These are phyloP conservation scores for Ectemnius cavifrons DNA, from an alignment of 2,888 invertebrate genomes.

Conservation along the genomic window DNA sequence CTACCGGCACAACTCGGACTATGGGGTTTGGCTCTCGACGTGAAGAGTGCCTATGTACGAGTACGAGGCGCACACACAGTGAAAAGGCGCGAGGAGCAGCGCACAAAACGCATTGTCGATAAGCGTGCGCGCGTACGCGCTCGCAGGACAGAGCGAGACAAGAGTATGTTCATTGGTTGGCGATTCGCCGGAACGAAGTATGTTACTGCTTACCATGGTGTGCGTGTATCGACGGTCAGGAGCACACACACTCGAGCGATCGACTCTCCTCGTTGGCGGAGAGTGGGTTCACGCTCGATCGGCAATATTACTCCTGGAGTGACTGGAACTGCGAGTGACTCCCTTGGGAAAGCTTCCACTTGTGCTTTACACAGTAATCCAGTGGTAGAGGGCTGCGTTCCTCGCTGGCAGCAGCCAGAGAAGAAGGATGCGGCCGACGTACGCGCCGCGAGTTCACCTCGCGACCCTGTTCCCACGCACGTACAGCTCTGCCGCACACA, in stretches of 20 bases:
- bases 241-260: conserved; percentile 21
- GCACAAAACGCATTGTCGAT: conserved; percentile 11
- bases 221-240: conserved; percentile 39
- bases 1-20: conserved; percentile 1
- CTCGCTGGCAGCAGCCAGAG: conserved; percentile 13
- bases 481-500: conserved; percentile 35
- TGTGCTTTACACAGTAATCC: conserved; percentile 28
- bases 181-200: not conserved
- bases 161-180: not conserved
- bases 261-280: not conserved
- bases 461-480: conserved; percentile 62
- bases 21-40: not conserved
- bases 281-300: not conserved
- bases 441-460: conserved; percentile 50
- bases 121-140: not conserved
- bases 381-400: not conserved
- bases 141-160: conserved; percentile 3
- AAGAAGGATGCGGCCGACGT: conserved; percentile 26
- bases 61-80: conserved; percentile 8
- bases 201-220: conserved; percentile 44
- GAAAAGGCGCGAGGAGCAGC: conserved; percentile 11
- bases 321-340: too few species aligned
- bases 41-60: not conserved
- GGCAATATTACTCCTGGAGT: too few species aligned
- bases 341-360: not conserved